Conservation (phyloP, 2,888 invertebrate species). For the Apotomis turbidana region DNA sequence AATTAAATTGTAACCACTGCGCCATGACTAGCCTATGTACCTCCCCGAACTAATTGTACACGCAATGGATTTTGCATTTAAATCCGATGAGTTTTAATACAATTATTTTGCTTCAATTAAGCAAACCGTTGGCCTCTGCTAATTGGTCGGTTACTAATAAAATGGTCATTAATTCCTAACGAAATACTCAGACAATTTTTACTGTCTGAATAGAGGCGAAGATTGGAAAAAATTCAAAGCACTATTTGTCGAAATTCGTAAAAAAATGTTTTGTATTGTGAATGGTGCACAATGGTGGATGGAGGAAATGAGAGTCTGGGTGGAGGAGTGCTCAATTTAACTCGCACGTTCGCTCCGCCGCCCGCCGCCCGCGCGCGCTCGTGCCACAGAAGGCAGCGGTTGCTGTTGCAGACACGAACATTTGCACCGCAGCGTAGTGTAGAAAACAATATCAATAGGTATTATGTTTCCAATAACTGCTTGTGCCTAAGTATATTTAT, state of each 20-base stretch:
- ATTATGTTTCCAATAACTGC: too few relatives aligned
- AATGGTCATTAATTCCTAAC: slow-evolving; percentile 28
- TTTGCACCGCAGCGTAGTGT: background rate
- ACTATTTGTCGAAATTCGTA: slow-evolving; percentile 81
- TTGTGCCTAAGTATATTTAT: too few relatives aligned
- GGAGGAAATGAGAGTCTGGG: slow-evolving; percentile 83
- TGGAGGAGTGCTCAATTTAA: slow-evolving; percentile 79
- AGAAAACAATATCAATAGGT: too few relatives aligned
- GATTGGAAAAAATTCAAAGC: slow-evolving; percentile 83
- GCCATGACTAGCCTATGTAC: background rate
- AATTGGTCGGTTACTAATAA: slow-evolving; percentile 19
- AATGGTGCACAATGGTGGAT: slow-evolving; percentile 78
- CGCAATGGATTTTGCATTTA: slow-evolving; percentile 9
- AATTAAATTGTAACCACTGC: slow-evolving; percentile 19
- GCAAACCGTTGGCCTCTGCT: background rate
- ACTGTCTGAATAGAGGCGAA: slow-evolving; percentile 78
- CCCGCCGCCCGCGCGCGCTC: slow-evolving; percentile 53
- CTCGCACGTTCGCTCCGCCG: slow-evolving; percentile 58
- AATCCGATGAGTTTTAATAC: slow-evolving; percentile 10
- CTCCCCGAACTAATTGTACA: background rate
- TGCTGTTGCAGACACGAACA: background rate
- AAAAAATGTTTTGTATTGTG: slow-evolving; percentile 83
- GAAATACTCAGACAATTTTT: slow-evolving; percentile 67
- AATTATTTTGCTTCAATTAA: slow-evolving; percentile 25
- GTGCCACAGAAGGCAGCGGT: slow-evolving; percentile 36